Conservation (phyloP, 1,140 invertebrate genomes). For the Cyphomyrmex costatus region DNA sequence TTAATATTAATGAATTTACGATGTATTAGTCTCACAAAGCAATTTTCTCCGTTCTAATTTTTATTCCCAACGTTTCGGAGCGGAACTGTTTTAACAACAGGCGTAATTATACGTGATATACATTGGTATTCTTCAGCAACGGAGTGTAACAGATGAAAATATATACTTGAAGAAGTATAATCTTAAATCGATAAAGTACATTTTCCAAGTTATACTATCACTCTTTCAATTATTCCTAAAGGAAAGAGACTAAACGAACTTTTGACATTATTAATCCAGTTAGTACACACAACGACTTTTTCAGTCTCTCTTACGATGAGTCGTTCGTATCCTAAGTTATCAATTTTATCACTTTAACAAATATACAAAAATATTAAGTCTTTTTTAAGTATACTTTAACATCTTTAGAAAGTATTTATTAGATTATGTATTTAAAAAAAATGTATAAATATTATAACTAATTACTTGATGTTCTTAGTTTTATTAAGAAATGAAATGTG, state of each 20-base stretch:
- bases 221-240: background rate
- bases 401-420: too few species aligned
- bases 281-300: too few species aligned
- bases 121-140: slow-evolving; percentile 34
- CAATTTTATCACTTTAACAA: too few species aligned
- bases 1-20: slow-evolving; percentile 49
- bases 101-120: slow-evolving; percentile 38
- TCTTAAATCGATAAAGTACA: background rate
- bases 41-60: slow-evolving; percentile 57
- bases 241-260: background rate
- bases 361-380: too few species aligned
- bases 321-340: too few species aligned
- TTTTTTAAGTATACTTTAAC: too few species aligned
- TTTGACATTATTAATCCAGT: background rate
- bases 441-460: too few species aligned
- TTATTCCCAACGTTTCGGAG: slow-evolving; percentile 57
- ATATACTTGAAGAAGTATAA: slow-evolving; percentile 27
- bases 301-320: too few species aligned
- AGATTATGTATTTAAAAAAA: too few species aligned
- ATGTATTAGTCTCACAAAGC: slow-evolving; percentile 17
- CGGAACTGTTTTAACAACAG: slow-evolving; percentile 51
- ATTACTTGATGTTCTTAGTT: too few species aligned
- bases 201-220: background rate
- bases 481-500: too few species aligned
- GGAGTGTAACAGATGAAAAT: slow-evolving; percentile 47